Evolutionary conservation across 2,888 invertebrate species (phyloP).

Genomic region (Apamea crenata): DNA sequence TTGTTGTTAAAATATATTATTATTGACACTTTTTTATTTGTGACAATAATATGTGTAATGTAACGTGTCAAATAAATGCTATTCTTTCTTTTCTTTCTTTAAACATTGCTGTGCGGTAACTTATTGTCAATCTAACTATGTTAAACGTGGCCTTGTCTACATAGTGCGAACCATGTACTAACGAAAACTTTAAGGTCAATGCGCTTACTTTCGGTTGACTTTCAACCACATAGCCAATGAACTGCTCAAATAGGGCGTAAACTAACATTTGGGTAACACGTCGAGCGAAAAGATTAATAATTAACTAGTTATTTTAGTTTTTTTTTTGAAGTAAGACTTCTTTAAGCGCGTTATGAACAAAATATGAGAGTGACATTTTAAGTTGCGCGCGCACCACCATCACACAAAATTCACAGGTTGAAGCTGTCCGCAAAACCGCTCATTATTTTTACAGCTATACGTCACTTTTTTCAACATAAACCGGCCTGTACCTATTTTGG

Average conservation of each 20-base stretch:
- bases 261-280: conserved; percentile 3
- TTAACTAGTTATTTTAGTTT: no score
- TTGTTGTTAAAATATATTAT: no score
- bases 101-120: neutral
- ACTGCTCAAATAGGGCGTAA: conserved; percentile 31
- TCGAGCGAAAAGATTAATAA: neutral
- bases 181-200: conserved; percentile 14
- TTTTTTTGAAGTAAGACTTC: no score
- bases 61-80: neutral
- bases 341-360: no score
- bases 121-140: neutral
- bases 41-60: no score
- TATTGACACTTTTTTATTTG: neutral
- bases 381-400: no score
- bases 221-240: conserved; percentile 35
- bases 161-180: neutral
- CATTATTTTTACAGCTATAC: no score
- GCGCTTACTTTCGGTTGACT: conserved; percentile 27
- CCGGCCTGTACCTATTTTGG: no score
- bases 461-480: no score
- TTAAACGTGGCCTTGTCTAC: neutral
- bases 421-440: no score
- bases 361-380: no score
- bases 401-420: no score
- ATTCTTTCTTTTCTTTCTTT: neutral